Evolutionary conservation across 2,113 vertebrate species (phyloP).

Genomic region (Steatornis caripensis): DNA sequence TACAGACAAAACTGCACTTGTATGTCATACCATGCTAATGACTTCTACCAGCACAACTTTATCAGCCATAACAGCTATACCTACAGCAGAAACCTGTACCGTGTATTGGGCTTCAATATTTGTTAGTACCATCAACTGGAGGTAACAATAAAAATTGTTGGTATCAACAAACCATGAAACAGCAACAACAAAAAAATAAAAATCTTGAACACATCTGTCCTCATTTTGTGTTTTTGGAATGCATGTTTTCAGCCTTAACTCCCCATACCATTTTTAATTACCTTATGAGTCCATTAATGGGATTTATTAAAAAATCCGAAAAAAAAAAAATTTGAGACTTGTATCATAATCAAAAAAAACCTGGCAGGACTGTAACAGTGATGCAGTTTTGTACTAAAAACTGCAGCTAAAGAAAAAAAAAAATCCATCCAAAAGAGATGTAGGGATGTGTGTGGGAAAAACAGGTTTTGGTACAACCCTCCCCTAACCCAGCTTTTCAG

Average conservation of each 20-base stretch:
- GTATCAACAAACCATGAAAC: not conserved
- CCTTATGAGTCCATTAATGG: not conserved
- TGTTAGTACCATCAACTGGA: not conserved
- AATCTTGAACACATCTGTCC: not conserved
- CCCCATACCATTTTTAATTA: not conserved
- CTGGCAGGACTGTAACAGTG: not conserved
- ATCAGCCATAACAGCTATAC: not conserved
- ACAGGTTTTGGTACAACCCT: not conserved
- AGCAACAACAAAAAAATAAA: not conserved
- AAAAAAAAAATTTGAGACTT: not conserved
- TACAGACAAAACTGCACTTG: not conserved
- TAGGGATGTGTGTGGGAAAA: not conserved
- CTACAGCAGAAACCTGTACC: not conserved
- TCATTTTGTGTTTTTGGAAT: not conserved
- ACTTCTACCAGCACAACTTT: not conserved
- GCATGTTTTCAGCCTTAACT: not conserved
- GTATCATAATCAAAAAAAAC: not conserved
- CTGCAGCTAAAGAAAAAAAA: not conserved
- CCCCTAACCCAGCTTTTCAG: not conserved
- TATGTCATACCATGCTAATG: not conserved
- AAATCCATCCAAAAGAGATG: not conserved
- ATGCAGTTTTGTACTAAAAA: not conserved
- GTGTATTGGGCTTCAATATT: not conserved
- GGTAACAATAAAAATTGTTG: not conserved
- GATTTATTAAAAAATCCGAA: not conserved